Conservation (phyloP, 2,888 invertebrate species). For the Aplocera efformata region DNA sequence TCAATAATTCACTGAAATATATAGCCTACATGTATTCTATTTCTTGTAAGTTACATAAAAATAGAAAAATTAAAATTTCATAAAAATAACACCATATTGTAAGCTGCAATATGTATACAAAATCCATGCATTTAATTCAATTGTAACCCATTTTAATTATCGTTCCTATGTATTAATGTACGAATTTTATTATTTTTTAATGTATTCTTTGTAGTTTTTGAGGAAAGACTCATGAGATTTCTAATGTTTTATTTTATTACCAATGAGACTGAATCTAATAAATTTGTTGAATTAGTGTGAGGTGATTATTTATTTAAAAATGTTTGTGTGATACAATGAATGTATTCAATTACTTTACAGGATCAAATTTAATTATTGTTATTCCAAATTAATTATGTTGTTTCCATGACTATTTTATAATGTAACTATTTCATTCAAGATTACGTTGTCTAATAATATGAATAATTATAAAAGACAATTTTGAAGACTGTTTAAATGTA, state of each 20-base stretch:
- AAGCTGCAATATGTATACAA: slow-evolving; percentile 31
- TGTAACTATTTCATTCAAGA: not conserved
- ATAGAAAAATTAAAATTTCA: slow-evolving; percentile 36
- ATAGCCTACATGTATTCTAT: not conserved
- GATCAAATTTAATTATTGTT: slow-evolving; percentile 18
- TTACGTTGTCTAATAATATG: slow-evolving; percentile 28
- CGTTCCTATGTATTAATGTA: slow-evolving; percentile 40
- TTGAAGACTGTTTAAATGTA: slow-evolving; percentile 59
- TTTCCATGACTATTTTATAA: slow-evolving; percentile 33
- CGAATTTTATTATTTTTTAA: slow-evolving; percentile 42
- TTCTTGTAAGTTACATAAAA: slow-evolving; percentile 28
- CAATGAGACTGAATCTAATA: slow-evolving; percentile 79
- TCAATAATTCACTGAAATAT: slow-evolving; percentile 2
- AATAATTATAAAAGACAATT: slow-evolving; percentile 56
- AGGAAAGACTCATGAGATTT: slow-evolving; percentile 60
- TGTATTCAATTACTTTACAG: slow-evolving; percentile 12
- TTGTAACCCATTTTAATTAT: slow-evolving; percentile 37
- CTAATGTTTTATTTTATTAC: slow-evolving; percentile 62
- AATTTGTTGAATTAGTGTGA: slow-evolving; percentile 54
- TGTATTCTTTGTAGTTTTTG: slow-evolving; percentile 50
- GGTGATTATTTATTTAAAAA: slow-evolving; percentile 58
- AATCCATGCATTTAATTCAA: slow-evolving; percentile 51
- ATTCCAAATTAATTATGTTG: slow-evolving; percentile 17
- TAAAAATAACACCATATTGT: slow-evolving; percentile 21
- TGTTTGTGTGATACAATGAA: slow-evolving; percentile 18